These are phyloP conservation scores for Polypedilum pembai DNA, from an alignment of 1,140 invertebrate genomes.

Conservation along the genomic window DNA sequence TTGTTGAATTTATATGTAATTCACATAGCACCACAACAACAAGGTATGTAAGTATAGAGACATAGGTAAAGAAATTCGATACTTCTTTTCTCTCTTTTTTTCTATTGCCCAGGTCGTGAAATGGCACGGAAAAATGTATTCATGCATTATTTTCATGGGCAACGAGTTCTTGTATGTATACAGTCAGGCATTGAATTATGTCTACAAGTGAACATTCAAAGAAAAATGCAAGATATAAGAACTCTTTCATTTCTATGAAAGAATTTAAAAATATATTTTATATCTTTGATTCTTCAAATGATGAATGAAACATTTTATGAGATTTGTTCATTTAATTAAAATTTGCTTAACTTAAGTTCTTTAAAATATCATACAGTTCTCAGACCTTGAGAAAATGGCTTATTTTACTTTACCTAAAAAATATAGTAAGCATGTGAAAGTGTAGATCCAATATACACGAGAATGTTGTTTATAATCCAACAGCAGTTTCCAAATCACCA, in stretches of 20 bases:
- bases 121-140: constrained; percentile 6
- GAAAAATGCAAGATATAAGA: no score
- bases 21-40: not conserved
- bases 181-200: no score
- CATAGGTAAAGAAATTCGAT: not conserved
- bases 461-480: constrained; percentile 13
- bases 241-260: no score
- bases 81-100: not conserved
- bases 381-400: not conserved
- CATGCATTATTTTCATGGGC: not conserved
- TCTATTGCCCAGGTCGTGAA: constrained; percentile 1
- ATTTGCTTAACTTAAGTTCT: no score
- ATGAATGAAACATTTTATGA: no score
- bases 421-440: constrained; percentile 5
- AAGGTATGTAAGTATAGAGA: not conserved
- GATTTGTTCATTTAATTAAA: no score
- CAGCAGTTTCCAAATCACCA: constrained; percentile 10
- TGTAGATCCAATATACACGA: constrained; percentile 17
- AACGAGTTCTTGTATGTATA: no score
- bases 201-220: no score
- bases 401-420: not conserved
- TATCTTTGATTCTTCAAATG: no score
- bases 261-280: no score
- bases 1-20: not conserved
- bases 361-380: no score